These are phyloP conservation scores for Tylochromis polylepis DNA, from an alignment of 2,113 vertebrate species.

Conservation along the genomic window DNA sequence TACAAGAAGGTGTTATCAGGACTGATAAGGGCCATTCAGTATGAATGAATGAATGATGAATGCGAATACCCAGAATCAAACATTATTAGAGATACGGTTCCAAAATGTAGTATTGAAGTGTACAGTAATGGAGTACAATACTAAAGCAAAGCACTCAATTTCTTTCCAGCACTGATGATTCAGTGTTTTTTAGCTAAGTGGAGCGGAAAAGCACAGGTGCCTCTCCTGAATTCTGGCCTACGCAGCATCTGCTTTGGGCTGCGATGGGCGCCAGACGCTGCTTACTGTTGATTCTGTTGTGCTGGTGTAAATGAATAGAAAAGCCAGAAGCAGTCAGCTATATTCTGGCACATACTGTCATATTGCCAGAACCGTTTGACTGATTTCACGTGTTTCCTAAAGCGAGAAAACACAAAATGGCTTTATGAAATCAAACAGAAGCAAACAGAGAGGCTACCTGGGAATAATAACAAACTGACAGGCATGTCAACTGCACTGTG, in stretches of 20 bases:
- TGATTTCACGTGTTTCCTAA: constrained; percentile 34
- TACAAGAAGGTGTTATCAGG: background rate
- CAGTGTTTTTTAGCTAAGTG: background rate
- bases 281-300: background rate
- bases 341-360: background rate
- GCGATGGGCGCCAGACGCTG: background rate
- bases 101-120: background rate
- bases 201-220: background rate
- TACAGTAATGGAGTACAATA: background rate
- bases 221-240: background rate
- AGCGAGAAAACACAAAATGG: background rate
- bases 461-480: background rate
- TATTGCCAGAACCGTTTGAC: background rate
- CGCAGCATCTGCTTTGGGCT: background rate
- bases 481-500: background rate
- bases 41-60: too few relatives aligned
- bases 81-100: background rate
- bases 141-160: accelerated
- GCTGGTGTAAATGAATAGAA: background rate
- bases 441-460: background rate
- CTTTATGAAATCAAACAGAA: constrained; percentile 16
- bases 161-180: background rate
- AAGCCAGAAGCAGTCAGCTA: background rate
- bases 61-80: accelerated
- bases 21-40: background rate